phyloP scores from a whole-genome alignment of 2,888 invertebrate genomes.

The Yponomeuta sedellus region DNA sequence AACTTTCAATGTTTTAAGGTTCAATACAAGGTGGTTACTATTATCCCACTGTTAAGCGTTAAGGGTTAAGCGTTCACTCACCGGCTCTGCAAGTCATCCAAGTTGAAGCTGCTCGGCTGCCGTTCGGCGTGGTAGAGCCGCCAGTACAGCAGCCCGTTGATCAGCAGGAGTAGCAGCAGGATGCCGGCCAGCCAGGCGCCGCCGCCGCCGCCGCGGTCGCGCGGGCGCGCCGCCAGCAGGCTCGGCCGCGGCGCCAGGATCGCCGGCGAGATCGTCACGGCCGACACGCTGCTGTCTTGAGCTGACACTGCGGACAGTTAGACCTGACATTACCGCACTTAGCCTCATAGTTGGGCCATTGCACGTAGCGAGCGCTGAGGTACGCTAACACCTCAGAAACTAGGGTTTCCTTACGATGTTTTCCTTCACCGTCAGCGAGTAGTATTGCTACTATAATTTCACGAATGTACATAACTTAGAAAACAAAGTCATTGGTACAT shows the following conservation, averaged over 20 bases:
- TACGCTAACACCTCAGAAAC: too few species aligned
- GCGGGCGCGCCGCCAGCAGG: constrained; percentile 31
- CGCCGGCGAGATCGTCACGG: constrained; percentile 16
- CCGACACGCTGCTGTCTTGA: constrained; percentile 21
- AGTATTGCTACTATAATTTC: too few species aligned
- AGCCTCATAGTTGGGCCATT: too few species aligned
- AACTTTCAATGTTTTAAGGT: too few species aligned
- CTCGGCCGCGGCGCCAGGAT: constrained; percentile 25
- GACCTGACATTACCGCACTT: too few species aligned
- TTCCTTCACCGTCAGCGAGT: too few species aligned
- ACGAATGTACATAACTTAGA: too few species aligned
- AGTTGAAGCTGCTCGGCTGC: constrained; percentile 24
- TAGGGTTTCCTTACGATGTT: too few species aligned
- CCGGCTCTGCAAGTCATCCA: constrained; percentile 43
- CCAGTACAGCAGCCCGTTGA: constrained; percentile 88
- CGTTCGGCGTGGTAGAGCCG: constrained; percentile 86
- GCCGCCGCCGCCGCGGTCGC: constrained; percentile 30
- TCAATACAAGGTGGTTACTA: too few species aligned
- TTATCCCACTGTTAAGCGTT: too few species aligned
- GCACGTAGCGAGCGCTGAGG: too few species aligned
- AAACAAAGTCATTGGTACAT: too few species aligned
- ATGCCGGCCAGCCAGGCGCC: constrained; percentile 72
- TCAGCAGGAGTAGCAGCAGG: constrained; percentile 72
- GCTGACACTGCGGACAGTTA: constrained; percentile 28
- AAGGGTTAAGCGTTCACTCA: constrained; percentile 20